Evolutionary conservation across 2,113 vertebrate species (phyloP), one percentile per base, ranked within the genome.

Genomic region (Rhea americana): DNA sequence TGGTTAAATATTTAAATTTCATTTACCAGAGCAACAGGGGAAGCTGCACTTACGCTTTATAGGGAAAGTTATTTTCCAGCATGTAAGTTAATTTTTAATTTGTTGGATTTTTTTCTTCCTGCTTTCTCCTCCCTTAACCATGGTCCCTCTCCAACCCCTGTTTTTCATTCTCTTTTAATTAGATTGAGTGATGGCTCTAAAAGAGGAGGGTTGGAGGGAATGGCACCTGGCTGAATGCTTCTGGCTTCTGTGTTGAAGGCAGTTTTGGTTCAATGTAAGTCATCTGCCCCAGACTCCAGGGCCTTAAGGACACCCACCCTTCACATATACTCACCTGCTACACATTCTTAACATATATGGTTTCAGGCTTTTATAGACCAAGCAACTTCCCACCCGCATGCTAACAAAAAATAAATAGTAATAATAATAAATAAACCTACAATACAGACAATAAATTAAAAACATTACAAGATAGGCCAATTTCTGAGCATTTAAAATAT

Each of bases 1-100:
- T 22, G 28, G 89, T 95, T 96, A 96, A 97, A 96, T 96, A 96
- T 97, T 97, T 97, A 97, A 95, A 91, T 84, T 91, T 97, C 45
- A 93, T 97, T 97, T 97, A 67, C 85, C 35, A 11, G 63, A 95
- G 47, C 85, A 97, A 94, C 30, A 73, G 89, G 71, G 7, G 59
- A 93, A 94, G 66, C 43, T 83, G 67, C n/a, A 84, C 87, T 94
- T 94, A 87, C 43, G 39, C 81, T 95, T 96, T 95, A 80, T 20
- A 77, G 30, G 41, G 53, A 77, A 93, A 88, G 80, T 55, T 39
- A 74, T 58, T 91, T 96, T 92, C 58, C 74, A 81, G 45, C 61
- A n/a, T 82, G 11, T 6, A 85, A 43, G 51, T 89, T 96, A 80
- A 87, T 94, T 93, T 80, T 90, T 90, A 55, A 93, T 85, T 82